These are phyloP conservation scores for Neodiprion pinetum DNA, from an alignment of 1,140 invertebrate species.

Conservation along the genomic window DNA sequence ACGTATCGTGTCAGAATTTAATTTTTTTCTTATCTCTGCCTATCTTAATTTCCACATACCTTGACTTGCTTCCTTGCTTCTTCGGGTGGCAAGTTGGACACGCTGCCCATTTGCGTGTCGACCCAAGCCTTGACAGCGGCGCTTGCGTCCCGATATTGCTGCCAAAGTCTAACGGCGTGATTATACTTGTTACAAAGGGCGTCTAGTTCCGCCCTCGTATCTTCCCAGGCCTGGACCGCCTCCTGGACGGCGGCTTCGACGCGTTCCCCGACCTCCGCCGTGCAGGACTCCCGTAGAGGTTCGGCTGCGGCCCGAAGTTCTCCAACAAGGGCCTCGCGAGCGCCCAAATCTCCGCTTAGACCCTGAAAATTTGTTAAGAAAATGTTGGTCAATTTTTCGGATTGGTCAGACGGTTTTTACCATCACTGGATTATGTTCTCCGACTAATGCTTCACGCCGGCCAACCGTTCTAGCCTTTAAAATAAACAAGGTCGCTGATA, in stretches of 20 bases:
- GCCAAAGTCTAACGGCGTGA: conserved; percentile 78
- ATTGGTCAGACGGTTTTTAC: too few relatives aligned
- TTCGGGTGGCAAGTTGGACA: conserved; percentile 68
- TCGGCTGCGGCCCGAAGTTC: conserved; percentile 73
- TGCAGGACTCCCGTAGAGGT: conserved; percentile 72
- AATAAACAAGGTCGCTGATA: too few relatives aligned
- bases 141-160: conserved; percentile 76
- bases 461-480: too few relatives aligned
- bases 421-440: too few relatives aligned
- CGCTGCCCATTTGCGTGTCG: conserved; percentile 71
- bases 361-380: conserved; percentile 56
- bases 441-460: too few relatives aligned
- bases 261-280: conserved; percentile 71
- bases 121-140: conserved; percentile 76
- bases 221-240: conserved; percentile 77
- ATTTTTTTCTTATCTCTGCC: not conserved
- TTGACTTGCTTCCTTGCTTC: conserved; percentile 69
- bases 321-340: conserved; percentile 73
- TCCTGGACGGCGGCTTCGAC: conserved; percentile 76
- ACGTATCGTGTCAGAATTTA: not conserved
- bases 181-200: conserved; percentile 76
- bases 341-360: conserved; percentile 69
- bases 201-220: conserved; percentile 75
- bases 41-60: conserved; percentile 57
- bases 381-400: conserved; percentile 18